Base-by-base conservation (phyloP, 2,113 vertebrate genomes). In the Psittacara wagleri region DNA sequence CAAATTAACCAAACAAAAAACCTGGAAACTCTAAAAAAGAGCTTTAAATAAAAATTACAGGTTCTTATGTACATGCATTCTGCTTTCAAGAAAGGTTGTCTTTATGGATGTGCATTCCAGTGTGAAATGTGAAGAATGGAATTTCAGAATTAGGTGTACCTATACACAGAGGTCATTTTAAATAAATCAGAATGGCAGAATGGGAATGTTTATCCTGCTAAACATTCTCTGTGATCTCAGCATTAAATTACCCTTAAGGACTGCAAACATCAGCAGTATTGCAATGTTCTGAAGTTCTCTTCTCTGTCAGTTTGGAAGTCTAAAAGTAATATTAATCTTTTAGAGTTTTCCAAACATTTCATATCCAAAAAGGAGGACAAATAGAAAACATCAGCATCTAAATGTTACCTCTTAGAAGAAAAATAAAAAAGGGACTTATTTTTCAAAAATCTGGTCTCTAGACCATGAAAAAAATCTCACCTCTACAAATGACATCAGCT, bases 181-280 rank as follows among this genome's bases (percentile, higher is more conserved):
- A 92, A 89, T 49, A 89, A 87, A 89, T 48, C 35, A 68, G 70
- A 52, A 86, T 35, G 55, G 31, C 35, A 72, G 67, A 52, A 83
- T 43, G 61, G 37, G 46, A 85, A 72, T 67, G 46, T 62, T 95
- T 82, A 75, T 86, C 52, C 70, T 66, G 29, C 81, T 79, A 95
- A 89, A 62, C 52, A 89, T 95, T 89, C 86, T 89, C 48, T 87
- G 66, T 95, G 81, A 95, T 95, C 66, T 95, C 86, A 89, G 89
- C 66, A 82, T 37, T 75, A 84, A 84, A 95, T 89, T 92, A 95
- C 44, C 55, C 62, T 41, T 62, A 75, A 94, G 62, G 90, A 89
- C 43, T 91, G 89, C 81, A 76, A 84, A 44, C 75, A 61, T 95
- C 87, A 91, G 94, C 94, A 73, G 54, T 82, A 79, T 43, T 82